These are phyloP conservation scores for Thalassophryne amazonica DNA, from an alignment of 2,797 vertebrate species.

Conservation along the genomic window DNA sequence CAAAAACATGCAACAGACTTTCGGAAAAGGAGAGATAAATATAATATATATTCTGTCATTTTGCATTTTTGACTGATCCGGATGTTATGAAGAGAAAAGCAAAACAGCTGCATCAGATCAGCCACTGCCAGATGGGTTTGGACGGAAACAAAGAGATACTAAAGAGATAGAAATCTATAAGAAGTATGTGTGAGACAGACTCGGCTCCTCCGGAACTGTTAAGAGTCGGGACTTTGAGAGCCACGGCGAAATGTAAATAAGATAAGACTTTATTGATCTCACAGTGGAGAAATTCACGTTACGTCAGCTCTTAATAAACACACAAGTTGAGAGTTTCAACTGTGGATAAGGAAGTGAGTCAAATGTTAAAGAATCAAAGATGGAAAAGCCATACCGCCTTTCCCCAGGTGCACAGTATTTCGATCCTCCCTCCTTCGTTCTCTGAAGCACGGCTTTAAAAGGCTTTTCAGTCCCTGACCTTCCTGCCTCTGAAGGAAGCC, in stretches of 20 bases:
- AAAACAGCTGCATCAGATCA: slow-evolving; percentile 3
- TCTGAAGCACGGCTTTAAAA: too few relatives aligned
- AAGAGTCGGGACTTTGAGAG: slow-evolving; percentile 5
- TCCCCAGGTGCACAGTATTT: too few relatives aligned
- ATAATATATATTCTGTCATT: neutral
- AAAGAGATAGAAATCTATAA: slow-evolving; percentile 24
- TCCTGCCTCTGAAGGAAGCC: too few relatives aligned
- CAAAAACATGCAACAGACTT: too few relatives aligned
- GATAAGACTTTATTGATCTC: too few relatives aligned
- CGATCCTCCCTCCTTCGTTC: too few relatives aligned
- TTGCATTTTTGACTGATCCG: slow-evolving; percentile 27
- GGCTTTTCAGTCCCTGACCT: too few relatives aligned
- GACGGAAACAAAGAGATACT: slow-evolving; percentile 28
- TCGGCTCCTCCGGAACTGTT: neutral
- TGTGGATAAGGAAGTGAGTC: slow-evolving; percentile 6
- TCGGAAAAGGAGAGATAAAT: neutral
- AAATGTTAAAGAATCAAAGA: slow-evolving; percentile 52
- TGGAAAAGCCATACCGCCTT: slow-evolving; percentile 67
- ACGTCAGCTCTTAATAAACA: too few relatives aligned
- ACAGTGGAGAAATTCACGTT: too few relatives aligned
- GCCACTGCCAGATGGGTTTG: slow-evolving; percentile 38
- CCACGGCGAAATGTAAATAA: slow-evolving; percentile 15
- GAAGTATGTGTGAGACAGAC: slow-evolving; percentile 21
- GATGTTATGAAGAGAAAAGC: slow-evolving; percentile 4
- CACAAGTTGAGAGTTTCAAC: slow-evolving; percentile 2